Base-by-base conservation (phyloP, 2,888 invertebrate genomes). In the Choristoneura rosaceana region DNA sequence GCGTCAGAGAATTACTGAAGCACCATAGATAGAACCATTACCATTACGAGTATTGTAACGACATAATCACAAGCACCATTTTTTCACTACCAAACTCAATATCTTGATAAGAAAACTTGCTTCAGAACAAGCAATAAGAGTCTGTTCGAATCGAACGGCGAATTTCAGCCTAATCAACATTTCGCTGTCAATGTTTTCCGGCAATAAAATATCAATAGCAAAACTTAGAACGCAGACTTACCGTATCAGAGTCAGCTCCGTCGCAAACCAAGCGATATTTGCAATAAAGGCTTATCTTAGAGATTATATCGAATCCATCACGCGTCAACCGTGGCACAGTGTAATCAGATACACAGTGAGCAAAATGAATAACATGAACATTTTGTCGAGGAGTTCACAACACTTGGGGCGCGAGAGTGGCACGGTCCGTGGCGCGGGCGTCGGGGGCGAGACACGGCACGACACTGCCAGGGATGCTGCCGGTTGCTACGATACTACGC, bases 381-480 rank as follows among this genome's bases (percentile, higher is more conserved):
- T 94, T 84, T 78, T 82, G 70, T 61, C 68, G 60, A 67, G 70
- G 66, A 75, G 73, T 73, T 77, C 84, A 86, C 87, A 77, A 80
- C 77, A 83, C 80, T 80, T 76, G 74, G 74, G 76, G 78, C 76
- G 47, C 55, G 74, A 74, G 78, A 73, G 80, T 77, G 60, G 76
- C 69, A 68, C 73, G 76, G 77, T 66, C 52, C 67, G 74, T 76
- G 76, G 83, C 84, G 84, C 92, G 90, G 81, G 88, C 83, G 87
- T 71, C 79, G 84, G 77, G 79, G 75, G 78, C 87, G 87, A 80
- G 81, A 77, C 81, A 77, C 85, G 81, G 84, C 83, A 86, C 86
- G 84, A 86, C 83, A 93, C 93, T 93, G 93, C 78, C 86, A 90
- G 91, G 93, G 93, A 94, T 92, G 93, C 93, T 93, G 93, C 76